Evolutionary conservation across 2,797 vertebrate genomes (phyloP).

Genomic region (Chanos chanos): DNA sequence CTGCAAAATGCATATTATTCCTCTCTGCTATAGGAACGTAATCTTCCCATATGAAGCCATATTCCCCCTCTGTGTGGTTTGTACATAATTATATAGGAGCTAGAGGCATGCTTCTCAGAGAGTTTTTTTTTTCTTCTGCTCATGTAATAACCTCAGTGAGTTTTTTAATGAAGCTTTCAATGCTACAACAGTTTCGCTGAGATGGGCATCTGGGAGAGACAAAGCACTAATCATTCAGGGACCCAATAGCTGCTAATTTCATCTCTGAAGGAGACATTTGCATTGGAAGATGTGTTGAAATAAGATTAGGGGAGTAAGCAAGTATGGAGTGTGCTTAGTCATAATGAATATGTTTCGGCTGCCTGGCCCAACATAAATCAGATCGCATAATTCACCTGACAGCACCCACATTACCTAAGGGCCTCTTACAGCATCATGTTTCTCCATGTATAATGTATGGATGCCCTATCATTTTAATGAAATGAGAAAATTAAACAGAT

Average conservation of each 20-base stretch:
- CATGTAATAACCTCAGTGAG: background rate
- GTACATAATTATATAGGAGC: no score
- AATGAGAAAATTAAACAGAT: no score
- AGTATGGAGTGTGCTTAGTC: slow-evolving; percentile 30
- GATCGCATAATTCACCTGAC: background rate
- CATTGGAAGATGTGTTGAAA: slow-evolving; percentile 58
- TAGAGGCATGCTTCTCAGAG: background rate
- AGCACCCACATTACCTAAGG: no score
- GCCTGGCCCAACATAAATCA: slow-evolving; percentile 13
- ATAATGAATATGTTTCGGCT: slow-evolving; percentile 35
- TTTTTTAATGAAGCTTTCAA: slow-evolving; percentile 52
- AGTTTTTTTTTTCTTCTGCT: background rate
- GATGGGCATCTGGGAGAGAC: slow-evolving; percentile 49
- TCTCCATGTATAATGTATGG: no score
- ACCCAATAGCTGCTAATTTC: slow-evolving; percentile 51
- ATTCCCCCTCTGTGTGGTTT: no score
- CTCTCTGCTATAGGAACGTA: no score
- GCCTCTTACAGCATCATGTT: no score
- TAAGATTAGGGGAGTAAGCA: slow-evolving; percentile 54
- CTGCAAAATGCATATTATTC: no score
- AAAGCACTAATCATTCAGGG: slow-evolving; percentile 59
- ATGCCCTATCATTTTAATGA: no score
- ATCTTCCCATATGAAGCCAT: no score
- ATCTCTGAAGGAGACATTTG: slow-evolving; percentile 60
- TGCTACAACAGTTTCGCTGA: slow-evolving; percentile 50